Base-by-base conservation (phyloP, 2,797 vertebrate species). In the Chanos chanos region DNA sequence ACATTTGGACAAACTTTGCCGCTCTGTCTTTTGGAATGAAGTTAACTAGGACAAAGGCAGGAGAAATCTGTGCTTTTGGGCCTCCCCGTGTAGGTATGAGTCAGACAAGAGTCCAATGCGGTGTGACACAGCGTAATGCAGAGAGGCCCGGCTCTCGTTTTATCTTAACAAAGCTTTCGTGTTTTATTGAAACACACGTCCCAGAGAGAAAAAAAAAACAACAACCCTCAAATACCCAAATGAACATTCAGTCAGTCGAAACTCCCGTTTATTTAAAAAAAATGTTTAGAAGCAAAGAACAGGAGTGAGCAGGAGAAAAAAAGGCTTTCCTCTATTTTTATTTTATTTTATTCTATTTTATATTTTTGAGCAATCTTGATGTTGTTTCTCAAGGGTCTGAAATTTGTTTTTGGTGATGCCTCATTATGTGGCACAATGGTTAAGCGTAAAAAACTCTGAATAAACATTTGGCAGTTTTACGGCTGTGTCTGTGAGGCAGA, bases 61-160 rank as follows among this genome's bases (percentile, higher is more conserved):
- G 75, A 65, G 49, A 61, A 66, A 72, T 69, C 66, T 64, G 25
- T 41, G 34, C 28, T 30, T 50, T 54, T 43, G 48, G 47, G 53
- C 61, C 2, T 31, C 44, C 24, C 19, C 13, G 15, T 22, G 36
- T 18, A 45, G 7, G 45, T 27, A 66, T 85, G 85, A 89, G 75
- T 87, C 84, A 87, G 77, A 84, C 78, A 52, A 67, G 76, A 75
- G 75, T 59, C 70, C 68, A 74, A 75, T 81, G 80, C 74, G 75
- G 79, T 83, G 75, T 79, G 78, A 86, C 78, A 79, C 79, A 78
- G 77, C 81, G 82, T 83, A 81, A 86, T 82, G 75, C 77, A 86
- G 82, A 75, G 70, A 61, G 59, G 69, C 75, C 78, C 76, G 15
- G 72, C 71, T 83, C n/a, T n/a, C n/a, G n/a, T n/a, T n/a, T n/a